A percentile compares a stretch with the other conserved stretches of the same genome.
Conservation (phyloP, 2,888 invertebrate genomes). For the Athalia circularis region DNA sequence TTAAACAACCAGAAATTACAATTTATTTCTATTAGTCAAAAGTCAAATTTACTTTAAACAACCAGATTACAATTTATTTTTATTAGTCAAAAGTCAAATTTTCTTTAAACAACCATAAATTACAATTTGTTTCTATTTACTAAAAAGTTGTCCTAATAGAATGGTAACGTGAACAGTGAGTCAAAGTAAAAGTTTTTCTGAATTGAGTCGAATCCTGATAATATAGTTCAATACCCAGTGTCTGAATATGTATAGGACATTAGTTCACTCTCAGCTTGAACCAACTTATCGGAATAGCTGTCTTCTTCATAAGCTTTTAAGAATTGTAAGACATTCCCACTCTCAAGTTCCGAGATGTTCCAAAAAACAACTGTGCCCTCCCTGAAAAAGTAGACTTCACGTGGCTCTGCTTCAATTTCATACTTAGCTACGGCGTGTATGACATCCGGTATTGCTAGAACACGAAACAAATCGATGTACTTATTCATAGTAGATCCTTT, state of each 20-base stretch:
- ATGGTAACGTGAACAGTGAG: neutral
- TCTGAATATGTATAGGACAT: slow-evolving; percentile 87
- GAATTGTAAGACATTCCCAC: slow-evolving; percentile 85
- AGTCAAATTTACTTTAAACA: slow-evolving; percentile 18
- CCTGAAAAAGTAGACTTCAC: slow-evolving; percentile 93
- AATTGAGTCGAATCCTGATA: slow-evolving; percentile 48
- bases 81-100: neutral
- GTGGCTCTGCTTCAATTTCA: slow-evolving; percentile 82
- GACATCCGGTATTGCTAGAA: slow-evolving; percentile 81
- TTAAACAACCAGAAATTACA: neutral
- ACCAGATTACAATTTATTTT: neutral
- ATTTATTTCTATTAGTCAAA: slow-evolving; percentile 4
- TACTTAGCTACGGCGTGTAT: slow-evolving; percentile 92
- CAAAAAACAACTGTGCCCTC: slow-evolving; percentile 95
- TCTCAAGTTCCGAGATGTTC: slow-evolving; percentile 90
- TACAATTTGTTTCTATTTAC: neutral
- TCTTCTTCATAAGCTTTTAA: slow-evolving; percentile 82
- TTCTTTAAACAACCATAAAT: slow-evolving; percentile 7
- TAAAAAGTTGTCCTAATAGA: neutral
- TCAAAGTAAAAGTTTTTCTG: neutral
- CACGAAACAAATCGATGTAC: slow-evolving; percentile 46
- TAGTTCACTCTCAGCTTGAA: slow-evolving; percentile 87
- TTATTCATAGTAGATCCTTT: neutral
- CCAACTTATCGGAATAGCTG: slow-evolving; percentile 81
- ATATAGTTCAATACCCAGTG: slow-evolving; percentile 72